Conservation (phyloP, 1,140 invertebrate genomes). For the Chironomus striatipennis region DNA sequence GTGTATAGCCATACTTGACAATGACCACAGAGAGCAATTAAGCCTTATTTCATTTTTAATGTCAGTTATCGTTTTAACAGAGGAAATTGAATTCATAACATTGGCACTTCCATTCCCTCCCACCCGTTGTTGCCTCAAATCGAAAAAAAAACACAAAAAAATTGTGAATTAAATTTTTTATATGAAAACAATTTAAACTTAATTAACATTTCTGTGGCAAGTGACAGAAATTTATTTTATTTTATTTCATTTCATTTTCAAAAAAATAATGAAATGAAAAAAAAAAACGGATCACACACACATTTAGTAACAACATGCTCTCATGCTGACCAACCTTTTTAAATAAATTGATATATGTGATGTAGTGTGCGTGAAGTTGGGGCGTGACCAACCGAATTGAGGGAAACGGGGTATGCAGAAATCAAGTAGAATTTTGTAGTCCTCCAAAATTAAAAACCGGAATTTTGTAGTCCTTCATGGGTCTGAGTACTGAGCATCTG, state of each 20-base stretch:
- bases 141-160: background rate
- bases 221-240: background rate
- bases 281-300: background rate
- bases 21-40: constrained; percentile 17
- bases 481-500: too few species aligned
- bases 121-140: background rate
- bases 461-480: too few species aligned
- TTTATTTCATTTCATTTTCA: background rate
- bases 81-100: constrained; percentile 16
- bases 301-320: too few species aligned
- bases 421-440: too few species aligned
- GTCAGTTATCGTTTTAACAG: background rate
- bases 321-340: too few species aligned
- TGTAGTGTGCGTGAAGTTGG: too few species aligned
- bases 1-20: background rate
- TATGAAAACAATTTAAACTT: constrained; percentile 17
- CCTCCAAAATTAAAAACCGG: too few species aligned
- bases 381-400: too few species aligned
- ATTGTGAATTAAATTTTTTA: background rate
- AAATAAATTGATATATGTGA: too few species aligned
- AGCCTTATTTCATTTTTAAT: constrained; percentile 23
- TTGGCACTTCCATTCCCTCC: constrained; percentile 1
- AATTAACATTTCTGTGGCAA: constrained; percentile 22
- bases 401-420: too few species aligned
- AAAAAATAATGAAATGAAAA: background rate